Evolutionary conservation across 2,113 vertebrate species (phyloP).

Genomic region (Percopsis transmontana): DNA sequence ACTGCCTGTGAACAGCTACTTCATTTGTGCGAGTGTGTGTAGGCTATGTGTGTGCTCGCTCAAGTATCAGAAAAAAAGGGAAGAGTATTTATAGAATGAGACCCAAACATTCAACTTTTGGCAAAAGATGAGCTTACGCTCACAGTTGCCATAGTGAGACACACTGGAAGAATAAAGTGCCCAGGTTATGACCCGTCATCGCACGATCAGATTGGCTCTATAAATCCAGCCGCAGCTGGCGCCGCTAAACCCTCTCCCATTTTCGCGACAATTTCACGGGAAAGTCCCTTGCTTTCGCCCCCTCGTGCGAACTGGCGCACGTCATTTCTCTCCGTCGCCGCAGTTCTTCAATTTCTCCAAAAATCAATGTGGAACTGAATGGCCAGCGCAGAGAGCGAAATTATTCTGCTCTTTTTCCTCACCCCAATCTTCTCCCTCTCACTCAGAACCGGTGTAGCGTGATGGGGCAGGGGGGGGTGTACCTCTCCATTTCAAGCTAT

Average conservation of each 20-base stretch:
- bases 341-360: background rate
- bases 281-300: background rate
- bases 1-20: background rate
- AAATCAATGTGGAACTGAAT: background rate
- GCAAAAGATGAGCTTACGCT: background rate
- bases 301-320: background rate
- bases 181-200: background rate
- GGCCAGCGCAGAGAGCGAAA: background rate
- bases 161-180: background rate
- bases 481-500: background rate
- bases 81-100: background rate
- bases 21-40: background rate
- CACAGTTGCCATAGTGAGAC: background rate
- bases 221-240: constrained; percentile 1
- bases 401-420: constrained; percentile 10
- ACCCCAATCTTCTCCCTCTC: constrained; percentile 22
- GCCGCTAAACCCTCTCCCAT: background rate
- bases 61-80: background rate
- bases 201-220: constrained; percentile 11
- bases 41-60: background rate
- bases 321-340: background rate
- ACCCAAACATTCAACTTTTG: background rate
- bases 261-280: background rate
- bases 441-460: constrained; percentile 10
- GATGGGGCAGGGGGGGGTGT: background rate